These are phyloP conservation scores for Saccopteryx leptura DNA, from an alignment of 2,113 vertebrate genomes.

Conservation along the genomic window DNA sequence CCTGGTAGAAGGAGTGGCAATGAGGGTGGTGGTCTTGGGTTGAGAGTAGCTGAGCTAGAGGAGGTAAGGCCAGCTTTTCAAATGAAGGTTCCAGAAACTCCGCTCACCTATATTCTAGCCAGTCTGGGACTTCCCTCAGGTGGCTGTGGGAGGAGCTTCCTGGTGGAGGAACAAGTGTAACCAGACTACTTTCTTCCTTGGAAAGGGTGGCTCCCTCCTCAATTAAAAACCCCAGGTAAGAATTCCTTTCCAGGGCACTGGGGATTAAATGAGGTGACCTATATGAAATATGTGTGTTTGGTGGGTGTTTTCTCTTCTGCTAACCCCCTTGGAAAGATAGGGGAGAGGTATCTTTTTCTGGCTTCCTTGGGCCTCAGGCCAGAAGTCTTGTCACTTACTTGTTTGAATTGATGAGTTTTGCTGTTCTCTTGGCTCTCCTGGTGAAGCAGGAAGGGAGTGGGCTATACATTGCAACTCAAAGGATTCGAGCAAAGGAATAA, in stretches of 20 bases:
- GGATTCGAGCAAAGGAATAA: conserved; percentile 41
- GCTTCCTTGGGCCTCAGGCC: neutral
- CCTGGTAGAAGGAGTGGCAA: neutral
- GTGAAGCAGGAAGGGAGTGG: conserved; percentile 60
- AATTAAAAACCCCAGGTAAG: neutral
- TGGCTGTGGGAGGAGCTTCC: conserved; percentile 59
- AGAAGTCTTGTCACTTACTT: neutral
- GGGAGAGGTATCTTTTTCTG: neutral
- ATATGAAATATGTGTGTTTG: neutral
- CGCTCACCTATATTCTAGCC: neutral
- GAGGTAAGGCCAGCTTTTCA: neutral
- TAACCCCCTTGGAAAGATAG: neutral
- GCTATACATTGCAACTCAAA: conserved; percentile 47
- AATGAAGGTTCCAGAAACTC: neutral
- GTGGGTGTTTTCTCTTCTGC: neutral
- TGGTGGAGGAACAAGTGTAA: conserved; percentile 73
- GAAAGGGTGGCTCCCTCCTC: conserved; percentile 57
- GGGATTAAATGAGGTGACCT: neutral
- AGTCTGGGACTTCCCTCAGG: conserved; percentile 11
- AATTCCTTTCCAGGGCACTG: conserved; percentile 23
- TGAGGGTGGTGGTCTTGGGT: neutral
- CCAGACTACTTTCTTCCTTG: conserved; percentile 56
- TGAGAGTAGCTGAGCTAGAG: neutral
- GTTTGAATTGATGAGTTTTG: conserved; percentile 18
- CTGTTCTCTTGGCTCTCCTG: neutral